phyloP scores from a whole-genome alignment of 2,113 vertebrate species.

The Psettodes erumei region DNA sequence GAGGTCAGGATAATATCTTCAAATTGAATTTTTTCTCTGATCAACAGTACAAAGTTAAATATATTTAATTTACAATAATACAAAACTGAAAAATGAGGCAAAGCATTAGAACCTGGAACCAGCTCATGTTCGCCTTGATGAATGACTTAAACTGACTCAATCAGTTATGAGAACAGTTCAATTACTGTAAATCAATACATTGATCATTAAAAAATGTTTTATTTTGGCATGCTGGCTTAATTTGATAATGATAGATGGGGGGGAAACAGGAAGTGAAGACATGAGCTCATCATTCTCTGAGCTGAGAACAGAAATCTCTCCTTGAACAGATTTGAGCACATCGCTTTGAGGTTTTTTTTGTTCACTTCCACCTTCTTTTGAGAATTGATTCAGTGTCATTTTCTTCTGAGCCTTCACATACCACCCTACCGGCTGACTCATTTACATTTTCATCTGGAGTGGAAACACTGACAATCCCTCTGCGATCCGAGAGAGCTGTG shows the following conservation, averaged over 20 bases:
- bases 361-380: conserved; percentile 45
- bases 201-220: too few relatives aligned
- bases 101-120: not conserved
- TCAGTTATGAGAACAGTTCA: too few relatives aligned
- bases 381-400: conserved; percentile 34
- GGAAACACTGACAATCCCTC: conserved; percentile 67
- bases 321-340: conserved; percentile 25
- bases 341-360: not conserved
- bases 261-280: not conserved
- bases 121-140: not conserved
- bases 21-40: not conserved
- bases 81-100: not conserved
- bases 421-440: conserved; percentile 15
- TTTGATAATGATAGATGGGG: not conserved
- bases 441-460: conserved; percentile 48
- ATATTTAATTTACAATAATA: not conserved
- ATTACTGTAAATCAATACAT: too few relatives aligned
- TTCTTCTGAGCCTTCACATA: conserved; percentile 33
- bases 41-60: not conserved
- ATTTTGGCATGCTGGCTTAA: not conserved
- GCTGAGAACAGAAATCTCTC: conserved; percentile 14
- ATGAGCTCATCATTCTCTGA: conserved; percentile 1
- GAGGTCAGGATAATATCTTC: not conserved
- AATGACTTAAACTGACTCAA: not conserved
- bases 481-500: conserved; percentile 27